Conservation (phyloP, 2,888 invertebrate genomes). For the Eilema depressum region DNA sequence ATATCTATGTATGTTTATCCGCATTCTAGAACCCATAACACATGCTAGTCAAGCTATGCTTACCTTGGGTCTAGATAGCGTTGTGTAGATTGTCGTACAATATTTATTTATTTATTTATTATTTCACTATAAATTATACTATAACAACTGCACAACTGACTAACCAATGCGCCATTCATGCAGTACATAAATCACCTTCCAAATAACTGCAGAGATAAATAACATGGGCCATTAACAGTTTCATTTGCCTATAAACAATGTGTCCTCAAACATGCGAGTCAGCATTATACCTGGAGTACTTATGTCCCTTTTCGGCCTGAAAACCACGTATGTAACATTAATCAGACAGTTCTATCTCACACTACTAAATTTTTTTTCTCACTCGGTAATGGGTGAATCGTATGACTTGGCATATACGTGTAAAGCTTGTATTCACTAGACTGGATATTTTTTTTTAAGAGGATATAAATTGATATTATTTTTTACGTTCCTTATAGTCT, state of each 20-base stretch:
- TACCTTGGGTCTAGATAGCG: too few relatives aligned
- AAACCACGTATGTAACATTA: conserved; percentile 17
- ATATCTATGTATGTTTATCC: too few relatives aligned
- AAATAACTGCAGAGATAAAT: background rate
- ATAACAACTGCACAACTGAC: too few relatives aligned
- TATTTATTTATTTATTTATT: too few relatives aligned
- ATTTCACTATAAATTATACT: too few relatives aligned
- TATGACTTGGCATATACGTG: conserved; percentile 11
- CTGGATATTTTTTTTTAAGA: background rate
- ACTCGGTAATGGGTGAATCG: conserved; percentile 9
- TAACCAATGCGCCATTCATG: too few relatives aligned
- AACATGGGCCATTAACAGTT: background rate
- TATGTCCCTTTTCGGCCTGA: background rate
- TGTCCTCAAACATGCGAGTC: background rate
- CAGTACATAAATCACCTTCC: background rate
- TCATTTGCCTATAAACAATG: background rate
- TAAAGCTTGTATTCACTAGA: background rate
- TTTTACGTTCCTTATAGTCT: too few relatives aligned
- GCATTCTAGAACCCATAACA: too few relatives aligned
- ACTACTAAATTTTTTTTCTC: background rate
- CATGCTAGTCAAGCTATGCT: too few relatives aligned
- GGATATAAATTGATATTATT: too few relatives aligned
- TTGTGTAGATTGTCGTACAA: too few relatives aligned
- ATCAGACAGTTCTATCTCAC: conserved; percentile 9
- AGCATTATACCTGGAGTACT: conserved; percentile 1